Percentiles rank a stretch among this genome's conserved stretches.
phyloP scores from a whole-genome alignment of 2,888 invertebrate genomes.

The Tholera decimalis region DNA sequence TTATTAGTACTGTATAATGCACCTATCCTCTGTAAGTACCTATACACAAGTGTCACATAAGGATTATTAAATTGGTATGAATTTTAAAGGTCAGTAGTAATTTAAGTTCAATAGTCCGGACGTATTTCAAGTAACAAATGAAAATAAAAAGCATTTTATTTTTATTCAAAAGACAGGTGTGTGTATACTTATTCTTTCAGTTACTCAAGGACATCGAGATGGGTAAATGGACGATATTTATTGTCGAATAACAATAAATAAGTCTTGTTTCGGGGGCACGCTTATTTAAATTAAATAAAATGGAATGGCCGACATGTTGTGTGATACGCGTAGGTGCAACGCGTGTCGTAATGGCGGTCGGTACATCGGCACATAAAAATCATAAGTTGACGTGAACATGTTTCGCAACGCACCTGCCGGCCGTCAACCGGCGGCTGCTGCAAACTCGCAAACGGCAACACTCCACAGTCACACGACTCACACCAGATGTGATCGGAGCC shows the following conservation, averaged over 20 bases:
- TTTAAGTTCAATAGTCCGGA: slow-evolving; percentile 62
- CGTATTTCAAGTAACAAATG: slow-evolving; percentile 55
- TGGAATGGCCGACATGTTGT: slow-evolving; percentile 76
- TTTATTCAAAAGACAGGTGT: slow-evolving; percentile 65
- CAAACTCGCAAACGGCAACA: slow-evolving; percentile 48
- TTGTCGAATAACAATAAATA: slow-evolving; percentile 67
- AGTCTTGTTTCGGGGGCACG: slow-evolving; percentile 53
- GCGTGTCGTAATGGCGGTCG: slow-evolving; percentile 84
- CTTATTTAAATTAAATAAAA: slow-evolving; percentile 69
- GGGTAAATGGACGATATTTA: slow-evolving; percentile 64
- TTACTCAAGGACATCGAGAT: slow-evolving; percentile 62
- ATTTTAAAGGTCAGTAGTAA: slow-evolving; percentile 59
- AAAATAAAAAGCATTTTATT: slow-evolving; percentile 64
- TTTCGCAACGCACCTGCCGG: slow-evolving; percentile 83
- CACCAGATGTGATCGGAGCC: slow-evolving; percentile 49
- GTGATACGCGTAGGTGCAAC: slow-evolving; percentile 73
- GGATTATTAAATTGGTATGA: slow-evolving; percentile 34
- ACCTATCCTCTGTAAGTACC: slow-evolving; percentile 1
- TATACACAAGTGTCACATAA: not conserved
- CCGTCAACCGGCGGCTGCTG: slow-evolving; percentile 58
- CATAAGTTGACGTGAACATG: slow-evolving; percentile 79
- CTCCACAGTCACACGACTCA: slow-evolving; percentile 35
- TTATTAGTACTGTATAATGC: slow-evolving; percentile 29
- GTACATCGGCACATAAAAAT: slow-evolving; percentile 82
- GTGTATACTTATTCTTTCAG: slow-evolving; percentile 66